These are phyloP conservation scores for Rhyacophila brunnea DNA, from an alignment of 1,140 invertebrate genomes.

Conservation along the genomic window DNA sequence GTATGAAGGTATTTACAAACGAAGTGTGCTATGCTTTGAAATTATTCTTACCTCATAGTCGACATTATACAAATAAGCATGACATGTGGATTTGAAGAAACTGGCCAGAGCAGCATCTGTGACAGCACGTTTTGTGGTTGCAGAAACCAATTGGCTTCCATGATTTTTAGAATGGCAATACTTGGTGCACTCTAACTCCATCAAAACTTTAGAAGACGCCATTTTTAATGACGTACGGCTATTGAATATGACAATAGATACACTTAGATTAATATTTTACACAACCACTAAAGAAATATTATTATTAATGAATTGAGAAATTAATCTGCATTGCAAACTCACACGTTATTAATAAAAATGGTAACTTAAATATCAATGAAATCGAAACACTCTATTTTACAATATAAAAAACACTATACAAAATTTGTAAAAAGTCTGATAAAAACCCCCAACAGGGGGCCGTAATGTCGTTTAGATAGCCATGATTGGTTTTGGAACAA, in stretches of 20 bases:
- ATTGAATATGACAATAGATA: neutral
- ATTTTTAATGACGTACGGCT: constrained; percentile 38
- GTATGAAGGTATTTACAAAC: too few relatives aligned
- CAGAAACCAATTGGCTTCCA: constrained; percentile 58
- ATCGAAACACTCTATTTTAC: neutral
- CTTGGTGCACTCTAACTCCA: constrained; percentile 49
- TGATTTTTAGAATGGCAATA: constrained; percentile 62
- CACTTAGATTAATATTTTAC: too few relatives aligned
- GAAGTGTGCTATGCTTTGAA: too few relatives aligned
- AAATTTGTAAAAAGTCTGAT: neutral
- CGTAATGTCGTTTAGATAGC: constrained; percentile 38
- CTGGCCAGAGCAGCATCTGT: constrained; percentile 55
- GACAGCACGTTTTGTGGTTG: constrained; percentile 59
- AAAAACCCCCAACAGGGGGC: constrained; percentile 32
- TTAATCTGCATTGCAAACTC: neutral
- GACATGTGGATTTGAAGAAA: constrained; percentile 59
- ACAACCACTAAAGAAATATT: neutral
- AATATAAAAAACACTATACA: neutral
- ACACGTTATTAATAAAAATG: neutral
- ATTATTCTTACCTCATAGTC: constrained; percentile 52
- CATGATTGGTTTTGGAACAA: constrained; percentile 43
- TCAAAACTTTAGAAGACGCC: constrained; percentile 41
- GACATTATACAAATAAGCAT: constrained; percentile 56
- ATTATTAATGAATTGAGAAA: neutral
- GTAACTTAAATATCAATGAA: neutral